phyloP scores from a whole-genome alignment of 2,888 invertebrate species.

The Andrena camellia region DNA sequence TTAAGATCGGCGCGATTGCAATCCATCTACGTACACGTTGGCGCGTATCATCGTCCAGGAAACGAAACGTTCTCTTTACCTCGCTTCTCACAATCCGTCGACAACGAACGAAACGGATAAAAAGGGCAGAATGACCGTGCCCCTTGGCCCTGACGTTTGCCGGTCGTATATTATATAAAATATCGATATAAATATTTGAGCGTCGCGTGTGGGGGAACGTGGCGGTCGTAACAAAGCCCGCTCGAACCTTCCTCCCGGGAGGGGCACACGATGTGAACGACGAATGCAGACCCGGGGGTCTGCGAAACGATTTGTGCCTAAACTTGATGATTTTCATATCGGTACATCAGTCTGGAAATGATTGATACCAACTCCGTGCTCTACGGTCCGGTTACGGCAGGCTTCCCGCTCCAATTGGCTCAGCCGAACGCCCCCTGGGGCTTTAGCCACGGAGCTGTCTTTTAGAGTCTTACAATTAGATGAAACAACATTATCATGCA shows the following conservation, averaged over 20 bases:
- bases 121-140: conserved; percentile 19
- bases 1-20: conserved; percentile 11
- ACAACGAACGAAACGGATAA: conserved; percentile 34
- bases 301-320: conserved; percentile 55
- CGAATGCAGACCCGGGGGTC: conserved; percentile 50
- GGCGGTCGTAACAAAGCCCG: conserved; percentile 41
- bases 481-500: conserved; percentile 50
- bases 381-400: not conserved
- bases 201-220: conserved; percentile 35
- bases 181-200: conserved; percentile 61
- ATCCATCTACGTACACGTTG: not conserved
- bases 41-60: not conserved
- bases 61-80: not conserved
- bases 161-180: conserved; percentile 56
- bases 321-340: conserved; percentile 57
- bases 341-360: conserved; percentile 63
- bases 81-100: not conserved
- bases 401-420: not conserved
- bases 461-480: conserved; percentile 44
- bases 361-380: conserved; percentile 46
- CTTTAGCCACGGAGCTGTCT: conserved; percentile 38
- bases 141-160: conserved; percentile 30
- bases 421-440: not conserved
- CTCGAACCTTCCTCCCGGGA: conserved; percentile 50
- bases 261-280: conserved; percentile 54